Evolutionary conservation across 2,113 vertebrate species (phyloP), one percentile per base, ranked within the genome.

Genomic region (Zapornia atra): DNA sequence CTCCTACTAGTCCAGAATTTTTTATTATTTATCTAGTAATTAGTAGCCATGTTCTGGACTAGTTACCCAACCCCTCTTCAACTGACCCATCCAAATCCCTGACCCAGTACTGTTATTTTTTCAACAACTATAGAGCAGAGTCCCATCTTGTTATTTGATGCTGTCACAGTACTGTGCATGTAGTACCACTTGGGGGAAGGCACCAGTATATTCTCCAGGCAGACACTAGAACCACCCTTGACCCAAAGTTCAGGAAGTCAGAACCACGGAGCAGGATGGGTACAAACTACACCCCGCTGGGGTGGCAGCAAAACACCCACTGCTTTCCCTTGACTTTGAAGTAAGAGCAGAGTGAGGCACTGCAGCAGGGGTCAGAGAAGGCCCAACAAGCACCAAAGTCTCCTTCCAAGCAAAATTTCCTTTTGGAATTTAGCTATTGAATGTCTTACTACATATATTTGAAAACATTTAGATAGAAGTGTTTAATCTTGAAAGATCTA

Each of bases 101-200:
- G 65, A 17, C 9, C 51, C 25, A 25, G 12, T 26, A 26, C 50
- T 53, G 51, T 28, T 53, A 26, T 8, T 25, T 26, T 51, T 14
- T 4, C 24, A 51, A 51, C 19, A 65, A 18, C 6, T 3, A 28
- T 1, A 1, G 4, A 5, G 26, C 1, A 1, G 5, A 5, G 26
- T 31, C 26, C 21, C 3, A 2, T 59, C 3, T 5, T 1, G 0
- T 9, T 13, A 1, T 5, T 4, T 18, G 6, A 9, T 36, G 29
- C 21, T 1, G 7, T 16, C 18, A 8, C 0, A 1, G 34, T 38
- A 26, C 15, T 0, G 1, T 9, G 1, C 4, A 5, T 5, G n/a
- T n/a, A n/a, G n/a, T n/a, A 7, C 4, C 10, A 0, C 18, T 13
- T 28, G 20, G 16, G 33, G 33, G 10, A 75, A 28, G 0, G 2